Evolutionary conservation across 2,113 vertebrate genomes (phyloP).

Genomic region (Nettapus auritus): DNA sequence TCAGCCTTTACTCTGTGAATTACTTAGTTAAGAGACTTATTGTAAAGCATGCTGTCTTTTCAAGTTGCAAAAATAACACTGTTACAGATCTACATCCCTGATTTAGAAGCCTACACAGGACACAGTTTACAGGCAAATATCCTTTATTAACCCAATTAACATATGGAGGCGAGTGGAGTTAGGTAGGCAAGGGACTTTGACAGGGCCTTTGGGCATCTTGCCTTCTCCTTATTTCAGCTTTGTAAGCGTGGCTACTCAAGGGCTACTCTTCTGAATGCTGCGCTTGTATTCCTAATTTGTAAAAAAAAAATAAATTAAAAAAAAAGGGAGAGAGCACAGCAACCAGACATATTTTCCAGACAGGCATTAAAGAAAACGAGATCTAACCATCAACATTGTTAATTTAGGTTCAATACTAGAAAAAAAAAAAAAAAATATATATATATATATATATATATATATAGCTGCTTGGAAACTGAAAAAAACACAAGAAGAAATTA

Average conservation of each 20-base stretch:
- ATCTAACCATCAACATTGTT: background rate
- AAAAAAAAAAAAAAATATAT: background rate
- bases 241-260: background rate
- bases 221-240: background rate
- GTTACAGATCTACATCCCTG: background rate
- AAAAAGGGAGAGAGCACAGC: background rate
- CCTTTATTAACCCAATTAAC: background rate
- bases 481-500: background rate
- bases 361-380: background rate
- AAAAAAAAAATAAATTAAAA: background rate
- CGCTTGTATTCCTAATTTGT: background rate
- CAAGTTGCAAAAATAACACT: background rate
- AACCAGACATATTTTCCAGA: background rate
- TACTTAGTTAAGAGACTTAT: background rate
- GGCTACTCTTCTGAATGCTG: background rate
- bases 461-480: background rate
- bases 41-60: background rate
- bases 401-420: background rate
- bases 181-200: background rate
- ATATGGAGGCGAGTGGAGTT: background rate
- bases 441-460: no score
- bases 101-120: background rate
- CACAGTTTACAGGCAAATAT: background rate
- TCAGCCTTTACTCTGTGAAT: fast-evolving
- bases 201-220: background rate